Evolutionary conservation across 2,797 vertebrate species (phyloP), one percentile per base, ranked within the genome.

Genomic region (Argya squamiceps): DNA sequence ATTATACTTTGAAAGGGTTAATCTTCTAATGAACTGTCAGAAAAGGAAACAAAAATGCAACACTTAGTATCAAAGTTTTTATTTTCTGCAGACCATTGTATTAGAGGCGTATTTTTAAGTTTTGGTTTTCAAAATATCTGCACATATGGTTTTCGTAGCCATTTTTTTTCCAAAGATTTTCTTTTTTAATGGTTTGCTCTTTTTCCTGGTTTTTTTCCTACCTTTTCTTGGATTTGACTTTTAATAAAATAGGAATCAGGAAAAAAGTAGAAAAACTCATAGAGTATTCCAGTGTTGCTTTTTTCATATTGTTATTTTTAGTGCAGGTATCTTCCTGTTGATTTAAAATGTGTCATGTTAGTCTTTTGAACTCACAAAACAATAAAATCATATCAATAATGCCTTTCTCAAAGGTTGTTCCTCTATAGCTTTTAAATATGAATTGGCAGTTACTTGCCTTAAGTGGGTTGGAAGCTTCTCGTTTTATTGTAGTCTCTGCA

Each of bases 171-270:
- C 44, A 36, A 83, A 32, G 1, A 10, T 50, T 68, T 53, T 59
- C 17, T 37, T 69, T 56, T 44, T 10, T 20, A 43, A 15, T 1
- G 0, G 1, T 36, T 90, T 67, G 1, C 32, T 15, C 1, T 30
- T 59, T 85, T 84, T 46, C 20, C 32, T 47, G 4, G 13, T 15
- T 59, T 52, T 10, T 6, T 21, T 29, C 44, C 3, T 39, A 2
- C 2, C 59, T 65, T 88, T 60, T n/a, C 21, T 44, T 32, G 10
- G 20, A 71, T 76, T 82, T 50, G 8, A 8, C 19, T 82, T 82
- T 58, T 64, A 58, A 23, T 88, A 36, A 65, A 87, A 22, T 9
- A 37, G 10, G 2, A 64, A 7, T 73, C 9, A 22, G 10, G 32
- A 46, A 70, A 79, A 19, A 1, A 39, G 4, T 15, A 55, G 16